phyloP scores from a whole-genome alignment of 2,113 vertebrate genomes.

The Bos indicus region DNA sequence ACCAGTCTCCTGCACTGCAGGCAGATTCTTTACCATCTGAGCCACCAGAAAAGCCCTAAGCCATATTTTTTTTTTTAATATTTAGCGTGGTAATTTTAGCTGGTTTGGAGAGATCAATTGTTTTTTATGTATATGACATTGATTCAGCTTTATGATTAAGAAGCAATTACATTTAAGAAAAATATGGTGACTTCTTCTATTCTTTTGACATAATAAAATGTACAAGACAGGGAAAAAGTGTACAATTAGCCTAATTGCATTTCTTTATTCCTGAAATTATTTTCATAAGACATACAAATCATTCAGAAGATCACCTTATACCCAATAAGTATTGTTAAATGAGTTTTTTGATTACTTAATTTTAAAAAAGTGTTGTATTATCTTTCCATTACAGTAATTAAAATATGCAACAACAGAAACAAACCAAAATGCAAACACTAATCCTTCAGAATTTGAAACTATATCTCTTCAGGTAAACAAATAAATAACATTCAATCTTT shows the following conservation, averaged over 20 bases:
- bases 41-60: neutral
- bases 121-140: neutral
- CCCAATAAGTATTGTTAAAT: neutral
- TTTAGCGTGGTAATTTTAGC: neutral
- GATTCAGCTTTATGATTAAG: neutral
- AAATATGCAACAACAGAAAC: neutral
- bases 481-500: neutral
- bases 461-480: neutral
- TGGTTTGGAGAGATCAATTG: neutral
- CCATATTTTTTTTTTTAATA: neutral
- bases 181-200: neutral
- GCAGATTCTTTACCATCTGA: neutral
- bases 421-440: neutral
- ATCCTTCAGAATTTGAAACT: neutral
- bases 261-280: neutral
- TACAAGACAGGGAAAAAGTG: neutral
- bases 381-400: neutral
- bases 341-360: neutral
- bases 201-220: neutral
- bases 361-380: neutral
- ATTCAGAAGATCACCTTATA: neutral
- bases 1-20: neutral
- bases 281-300: neutral
- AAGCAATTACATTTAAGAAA: neutral
- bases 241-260: neutral